A percentile compares a stretch with the other conserved stretches of the same genome.
These are phyloP conservation scores for Patella caerulea DNA, from an alignment of 2,888 invertebrate genomes.

Conservation along the genomic window DNA sequence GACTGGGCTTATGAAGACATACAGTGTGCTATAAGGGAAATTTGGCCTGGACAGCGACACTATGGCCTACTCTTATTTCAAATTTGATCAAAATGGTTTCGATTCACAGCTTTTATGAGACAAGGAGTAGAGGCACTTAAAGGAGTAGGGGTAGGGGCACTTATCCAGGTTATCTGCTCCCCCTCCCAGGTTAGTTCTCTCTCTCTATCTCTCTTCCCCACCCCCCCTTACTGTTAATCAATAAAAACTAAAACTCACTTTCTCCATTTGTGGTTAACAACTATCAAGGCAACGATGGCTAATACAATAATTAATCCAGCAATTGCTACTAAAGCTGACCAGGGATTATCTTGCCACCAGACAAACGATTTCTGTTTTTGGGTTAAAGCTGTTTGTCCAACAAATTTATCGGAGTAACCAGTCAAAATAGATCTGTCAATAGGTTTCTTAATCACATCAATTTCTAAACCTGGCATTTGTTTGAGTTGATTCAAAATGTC, in stretches of 20 bases:
- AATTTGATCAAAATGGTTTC: too few species aligned
- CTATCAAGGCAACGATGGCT: slow-evolving; percentile 88
- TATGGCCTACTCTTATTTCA: too few species aligned
- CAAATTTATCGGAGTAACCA: background rate
- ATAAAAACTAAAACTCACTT: slow-evolving; percentile 75
- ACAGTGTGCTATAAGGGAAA: too few species aligned
- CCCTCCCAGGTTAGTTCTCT: too few species aligned
- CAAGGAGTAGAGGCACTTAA: too few species aligned
- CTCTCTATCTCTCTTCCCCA: too few species aligned
- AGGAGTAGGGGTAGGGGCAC: too few species aligned
- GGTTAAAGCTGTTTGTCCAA: background rate
- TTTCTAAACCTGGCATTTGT: background rate
- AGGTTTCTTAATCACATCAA: background rate
- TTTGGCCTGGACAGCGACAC: too few species aligned
- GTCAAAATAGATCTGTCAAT: background rate
- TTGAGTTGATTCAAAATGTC: background rate
- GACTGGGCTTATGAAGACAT: too few species aligned
- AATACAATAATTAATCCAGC: slow-evolving; percentile 89
- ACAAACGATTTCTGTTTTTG: slow-evolving; percentile 46
- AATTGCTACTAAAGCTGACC: slow-evolving; percentile 89
- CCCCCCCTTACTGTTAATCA: background rate
- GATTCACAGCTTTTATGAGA: too few species aligned
- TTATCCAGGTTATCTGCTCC: too few species aligned
- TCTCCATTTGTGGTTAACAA: slow-evolving; percentile 93
- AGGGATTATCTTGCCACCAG: slow-evolving; percentile 76